Evolutionary conservation across 1,140 invertebrate species (phyloP).

Genomic region (Brachionus rotundiformis): DNA sequence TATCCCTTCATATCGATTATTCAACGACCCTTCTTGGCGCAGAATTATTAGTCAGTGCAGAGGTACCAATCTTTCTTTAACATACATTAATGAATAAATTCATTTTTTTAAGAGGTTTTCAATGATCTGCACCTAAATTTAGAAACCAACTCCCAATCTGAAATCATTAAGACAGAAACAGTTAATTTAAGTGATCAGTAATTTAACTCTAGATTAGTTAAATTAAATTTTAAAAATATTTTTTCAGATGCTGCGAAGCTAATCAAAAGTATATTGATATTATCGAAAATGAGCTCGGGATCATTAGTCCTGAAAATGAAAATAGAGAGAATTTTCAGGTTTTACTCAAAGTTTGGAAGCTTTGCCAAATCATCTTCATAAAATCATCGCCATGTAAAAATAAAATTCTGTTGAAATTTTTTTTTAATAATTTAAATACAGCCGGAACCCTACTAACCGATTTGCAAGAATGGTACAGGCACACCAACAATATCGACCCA

Average conservation of each 20-base stretch:
- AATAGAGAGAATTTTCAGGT: background rate
- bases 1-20: background rate
- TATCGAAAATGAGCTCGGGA: slow-evolving; percentile 28
- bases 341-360: slow-evolving; percentile 38
- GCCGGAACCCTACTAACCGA: slow-evolving; percentile 3
- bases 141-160: background rate
- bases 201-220: background rate
- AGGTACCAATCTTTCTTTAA: background rate
- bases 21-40: slow-evolving; percentile 21
- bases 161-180: slow-evolving; percentile 11
- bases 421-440: background rate
- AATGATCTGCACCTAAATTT: slow-evolving; percentile 34
- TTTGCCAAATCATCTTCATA: slow-evolving; percentile 47
- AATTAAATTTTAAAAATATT: background rate
- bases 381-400: slow-evolving; percentile 47
- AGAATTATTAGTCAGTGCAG: slow-evolving; percentile 27
- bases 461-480: slow-evolving; percentile 32
- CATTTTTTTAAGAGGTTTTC: slow-evolving; percentile 12
- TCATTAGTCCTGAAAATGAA: background rate
- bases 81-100: background rate
- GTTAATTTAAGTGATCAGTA: slow-evolving; percentile 45
- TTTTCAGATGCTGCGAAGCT: slow-evolving; percentile 27
- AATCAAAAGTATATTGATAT: slow-evolving; percentile 50
- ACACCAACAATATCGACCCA: slow-evolving; percentile 41
- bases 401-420: background rate